These are phyloP conservation scores for Amphimallon solstitiale DNA, from an alignment of 2,888 invertebrate genomes.

Conservation along the genomic window DNA sequence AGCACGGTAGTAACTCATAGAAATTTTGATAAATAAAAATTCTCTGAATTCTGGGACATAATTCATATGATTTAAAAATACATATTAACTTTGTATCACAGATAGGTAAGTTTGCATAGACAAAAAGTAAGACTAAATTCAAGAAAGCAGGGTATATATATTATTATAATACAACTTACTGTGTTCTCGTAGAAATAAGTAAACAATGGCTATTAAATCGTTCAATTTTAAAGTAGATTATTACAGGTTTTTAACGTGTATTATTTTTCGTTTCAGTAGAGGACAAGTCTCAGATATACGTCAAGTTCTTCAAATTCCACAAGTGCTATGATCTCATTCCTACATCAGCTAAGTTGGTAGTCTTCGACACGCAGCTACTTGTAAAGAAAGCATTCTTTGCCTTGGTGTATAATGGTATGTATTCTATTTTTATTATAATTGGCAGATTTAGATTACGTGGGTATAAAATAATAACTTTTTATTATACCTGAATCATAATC, in stretches of 20 bases:
- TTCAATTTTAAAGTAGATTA: background rate
- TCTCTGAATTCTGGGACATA: too few relatives aligned
- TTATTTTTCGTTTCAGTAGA: constrained; percentile 79
- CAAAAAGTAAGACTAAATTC: too few relatives aligned
- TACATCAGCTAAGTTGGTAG: constrained; percentile 98
- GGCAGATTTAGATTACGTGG: background rate
- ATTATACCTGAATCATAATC: background rate
- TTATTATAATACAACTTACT: too few relatives aligned
- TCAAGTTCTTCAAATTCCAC: constrained; percentile 99
- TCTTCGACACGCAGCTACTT: constrained; percentile 97
- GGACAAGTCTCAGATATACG: constrained; percentile 96
- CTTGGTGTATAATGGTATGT: constrained; percentile 94
- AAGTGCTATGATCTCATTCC: constrained; percentile 99
- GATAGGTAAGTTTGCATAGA: too few relatives aligned
- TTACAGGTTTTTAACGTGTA: too few relatives aligned
- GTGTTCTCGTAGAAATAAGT: too few relatives aligned
- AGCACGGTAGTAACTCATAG: too few relatives aligned
- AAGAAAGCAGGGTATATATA: too few relatives aligned
- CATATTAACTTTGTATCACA: too few relatives aligned
- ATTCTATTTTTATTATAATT: background rate
- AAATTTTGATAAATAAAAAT: too few relatives aligned
- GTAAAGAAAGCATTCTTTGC: constrained; percentile 99
- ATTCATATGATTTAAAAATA: too few relatives aligned
- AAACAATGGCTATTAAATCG: too few relatives aligned
- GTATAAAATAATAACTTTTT: background rate